phyloP scores from a whole-genome alignment of 92 coral and sea anemone species.

The Galaxea fascicularis region DNA sequence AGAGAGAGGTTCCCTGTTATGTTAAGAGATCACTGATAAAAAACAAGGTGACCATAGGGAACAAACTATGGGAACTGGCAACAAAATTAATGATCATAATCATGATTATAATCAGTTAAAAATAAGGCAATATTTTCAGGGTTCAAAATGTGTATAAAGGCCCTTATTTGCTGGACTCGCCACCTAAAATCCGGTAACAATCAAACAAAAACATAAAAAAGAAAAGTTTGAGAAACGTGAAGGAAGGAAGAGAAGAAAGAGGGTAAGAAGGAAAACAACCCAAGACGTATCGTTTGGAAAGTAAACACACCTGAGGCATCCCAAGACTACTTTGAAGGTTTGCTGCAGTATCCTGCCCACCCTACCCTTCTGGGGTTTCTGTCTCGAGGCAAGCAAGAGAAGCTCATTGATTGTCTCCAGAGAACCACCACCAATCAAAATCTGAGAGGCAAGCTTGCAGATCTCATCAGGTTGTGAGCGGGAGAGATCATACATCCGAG shows the following conservation, averaged over 20 bases:
- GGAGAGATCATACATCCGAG: conserved; percentile 86
- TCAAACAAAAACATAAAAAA: neutral
- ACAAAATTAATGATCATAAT: too few relatives aligned
- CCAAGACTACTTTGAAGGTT: conserved; percentile 63
- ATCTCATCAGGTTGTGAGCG: conserved; percentile 83
- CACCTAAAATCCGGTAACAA: too few relatives aligned
- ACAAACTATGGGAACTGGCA: too few relatives aligned
- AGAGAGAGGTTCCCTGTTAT: too few relatives aligned
- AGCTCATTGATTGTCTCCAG: conserved; percentile 75
- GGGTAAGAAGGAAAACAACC: neutral
- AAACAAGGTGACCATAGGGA: too few relatives aligned
- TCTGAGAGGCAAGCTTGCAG: conserved; percentile 69
- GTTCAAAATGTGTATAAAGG: too few relatives aligned
- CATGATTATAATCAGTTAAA: too few relatives aligned
- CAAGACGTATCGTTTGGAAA: too few relatives aligned
- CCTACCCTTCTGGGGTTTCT: conserved; percentile 80
- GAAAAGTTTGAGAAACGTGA: neutral
- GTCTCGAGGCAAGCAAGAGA: conserved; percentile 79
- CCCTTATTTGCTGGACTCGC: too few relatives aligned
- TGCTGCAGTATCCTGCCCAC: conserved; percentile 74
- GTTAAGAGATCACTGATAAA: too few relatives aligned
- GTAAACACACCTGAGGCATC: conserved; percentile 68
- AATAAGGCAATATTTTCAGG: too few relatives aligned
- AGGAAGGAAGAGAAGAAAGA: neutral
- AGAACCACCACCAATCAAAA: conserved; percentile 80